phyloP scores from a whole-genome alignment of 1,140 invertebrate species.

The Cydia pomonella region DNA sequence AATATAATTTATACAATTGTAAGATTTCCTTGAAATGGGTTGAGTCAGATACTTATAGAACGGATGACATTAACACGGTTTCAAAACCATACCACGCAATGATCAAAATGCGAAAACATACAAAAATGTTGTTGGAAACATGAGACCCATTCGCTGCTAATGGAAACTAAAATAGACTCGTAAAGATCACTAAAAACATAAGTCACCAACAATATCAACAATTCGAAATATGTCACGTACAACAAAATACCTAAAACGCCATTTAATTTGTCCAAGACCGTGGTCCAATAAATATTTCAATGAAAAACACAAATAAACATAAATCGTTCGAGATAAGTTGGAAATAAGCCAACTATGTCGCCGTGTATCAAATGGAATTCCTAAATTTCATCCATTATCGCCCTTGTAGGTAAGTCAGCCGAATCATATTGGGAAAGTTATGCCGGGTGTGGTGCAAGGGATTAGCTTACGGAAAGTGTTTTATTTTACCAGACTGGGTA shows the following conservation, averaged over 20 bases:
- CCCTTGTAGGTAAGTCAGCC: constrained; percentile 18
- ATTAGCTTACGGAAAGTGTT: not conserved
- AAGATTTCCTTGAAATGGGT: no score
- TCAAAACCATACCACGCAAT: no score
- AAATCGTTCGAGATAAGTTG: constrained; percentile 8
- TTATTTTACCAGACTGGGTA: no score
- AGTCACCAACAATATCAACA: not conserved
- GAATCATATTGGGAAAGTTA: constrained; percentile 30
- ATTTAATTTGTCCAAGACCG: constrained; percentile 6
- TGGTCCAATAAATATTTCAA: constrained; percentile 7
- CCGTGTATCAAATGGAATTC: constrained; percentile 15
- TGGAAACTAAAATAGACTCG: not conserved
- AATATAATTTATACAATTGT: no score
- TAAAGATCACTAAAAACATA: not conserved
- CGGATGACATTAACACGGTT: no score
- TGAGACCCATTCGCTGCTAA: not conserved
- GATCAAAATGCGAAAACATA: no score
- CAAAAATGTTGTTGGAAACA: not conserved
- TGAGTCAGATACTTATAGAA: no score
- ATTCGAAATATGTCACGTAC: constrained; percentile 11
- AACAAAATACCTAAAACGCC: not conserved
- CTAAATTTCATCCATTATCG: constrained; percentile 20
- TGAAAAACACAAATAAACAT: constrained; percentile 24
- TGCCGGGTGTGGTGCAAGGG: not conserved
- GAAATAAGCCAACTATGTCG: constrained; percentile 11